phyloP scores from a whole-genome alignment of 2,888 invertebrate genomes.

The Emmelina monodactyla region DNA sequence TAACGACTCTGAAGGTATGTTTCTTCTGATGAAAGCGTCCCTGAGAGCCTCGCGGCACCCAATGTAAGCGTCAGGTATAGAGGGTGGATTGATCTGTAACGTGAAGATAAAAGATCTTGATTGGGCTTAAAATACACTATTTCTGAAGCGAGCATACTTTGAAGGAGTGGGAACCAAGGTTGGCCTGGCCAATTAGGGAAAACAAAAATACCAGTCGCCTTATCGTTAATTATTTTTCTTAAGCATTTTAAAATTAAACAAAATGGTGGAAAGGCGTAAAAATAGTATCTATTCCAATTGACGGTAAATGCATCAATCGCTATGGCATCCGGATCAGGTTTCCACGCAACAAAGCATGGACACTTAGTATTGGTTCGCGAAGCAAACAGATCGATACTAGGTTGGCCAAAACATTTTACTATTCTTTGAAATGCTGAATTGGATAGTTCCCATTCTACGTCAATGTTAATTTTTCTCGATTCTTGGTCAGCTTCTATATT shows the following conservation, averaged over 20 bases:
- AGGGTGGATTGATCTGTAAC: constrained; percentile 6
- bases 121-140: constrained; percentile 4
- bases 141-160: constrained; percentile 7
- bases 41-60: constrained; percentile 8
- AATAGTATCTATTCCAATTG: constrained; percentile 13
- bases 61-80: constrained; percentile 6
- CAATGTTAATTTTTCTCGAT: background rate
- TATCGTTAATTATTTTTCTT: constrained; percentile 14
- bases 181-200: constrained; percentile 17
- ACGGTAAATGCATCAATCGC: constrained; percentile 17
- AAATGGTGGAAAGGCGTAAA: constrained; percentile 18
- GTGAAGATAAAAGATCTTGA: constrained; percentile 5
- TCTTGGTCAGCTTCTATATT: background rate
- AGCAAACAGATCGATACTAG: constrained; percentile 13
- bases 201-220: constrained; percentile 14
- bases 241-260: constrained; percentile 13
- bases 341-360: constrained; percentile 14
- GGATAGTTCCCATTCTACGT: background rate
- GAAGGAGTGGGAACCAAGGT: constrained; percentile 14
- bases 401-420: constrained; percentile 6
- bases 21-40: constrained; percentile 1
- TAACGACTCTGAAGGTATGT: constrained; percentile 1
- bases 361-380: constrained; percentile 12
- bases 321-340: constrained; percentile 15
- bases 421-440: background rate